phyloP scores from a whole-genome alignment of 1,140 invertebrate species.

The Antheraea mylitta region DNA sequence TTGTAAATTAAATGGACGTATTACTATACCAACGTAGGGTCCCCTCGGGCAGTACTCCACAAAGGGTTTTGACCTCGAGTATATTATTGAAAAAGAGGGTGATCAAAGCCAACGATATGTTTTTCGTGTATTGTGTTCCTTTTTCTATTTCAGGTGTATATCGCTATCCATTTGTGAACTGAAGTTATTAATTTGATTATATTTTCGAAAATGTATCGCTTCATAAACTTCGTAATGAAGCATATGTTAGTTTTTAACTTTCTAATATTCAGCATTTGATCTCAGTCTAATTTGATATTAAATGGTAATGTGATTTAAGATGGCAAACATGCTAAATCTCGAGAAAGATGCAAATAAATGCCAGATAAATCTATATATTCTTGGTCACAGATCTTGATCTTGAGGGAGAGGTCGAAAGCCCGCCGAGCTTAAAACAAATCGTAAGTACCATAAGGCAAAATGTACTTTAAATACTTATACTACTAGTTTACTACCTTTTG shows the following conservation, averaged over 20 bases:
- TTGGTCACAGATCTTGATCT: no score
- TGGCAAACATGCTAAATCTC: no score
- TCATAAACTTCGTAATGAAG: not conserved
- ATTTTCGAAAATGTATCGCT: not conserved
- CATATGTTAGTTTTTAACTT: not conserved
- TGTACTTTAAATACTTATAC: no score
- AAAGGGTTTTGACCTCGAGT: slow-evolving; percentile 52
- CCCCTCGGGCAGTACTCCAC: slow-evolving; percentile 42
- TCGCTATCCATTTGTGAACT: slow-evolving; percentile 30
- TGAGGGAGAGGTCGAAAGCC: no score
- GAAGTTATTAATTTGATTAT: not conserved
- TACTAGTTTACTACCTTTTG: no score
- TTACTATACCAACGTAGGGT: slow-evolving; percentile 44
- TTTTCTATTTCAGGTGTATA: slow-evolving; percentile 67
- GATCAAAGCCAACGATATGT: slow-evolving; percentile 73
- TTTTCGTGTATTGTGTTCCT: slow-evolving; percentile 59
- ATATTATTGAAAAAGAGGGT: slow-evolving; percentile 72
- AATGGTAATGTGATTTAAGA: no score
- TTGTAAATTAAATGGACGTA: slow-evolving; percentile 68
- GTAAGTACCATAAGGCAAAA: no score
- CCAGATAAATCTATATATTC: no score
- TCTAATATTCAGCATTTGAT: no score
- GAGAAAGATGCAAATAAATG: no score
- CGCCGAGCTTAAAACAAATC: no score
- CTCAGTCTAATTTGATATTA: no score